These are phyloP conservation scores for Octonoba sinensis DNA, from an alignment of 2,888 invertebrate genomes.

Conservation along the genomic window DNA sequence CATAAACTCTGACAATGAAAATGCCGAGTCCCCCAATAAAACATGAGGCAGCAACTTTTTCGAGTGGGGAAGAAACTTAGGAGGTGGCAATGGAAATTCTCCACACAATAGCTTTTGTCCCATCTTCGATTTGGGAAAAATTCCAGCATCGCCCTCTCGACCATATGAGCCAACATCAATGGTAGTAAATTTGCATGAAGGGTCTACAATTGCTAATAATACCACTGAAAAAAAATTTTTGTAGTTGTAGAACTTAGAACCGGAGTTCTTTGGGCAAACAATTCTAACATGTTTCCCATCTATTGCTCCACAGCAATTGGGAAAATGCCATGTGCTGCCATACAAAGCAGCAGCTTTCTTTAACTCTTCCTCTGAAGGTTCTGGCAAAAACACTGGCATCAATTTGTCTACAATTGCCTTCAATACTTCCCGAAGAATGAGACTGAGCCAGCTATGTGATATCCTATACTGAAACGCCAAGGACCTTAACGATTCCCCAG, in stretches of 20 bases:
- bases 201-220: not conserved
- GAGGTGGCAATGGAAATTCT: not conserved
- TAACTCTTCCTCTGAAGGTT: not conserved
- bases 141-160: too few relatives aligned
- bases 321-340: not conserved
- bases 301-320: not conserved
- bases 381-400: not conserved
- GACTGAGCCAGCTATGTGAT: not conserved
- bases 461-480: not conserved
- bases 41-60: conserved; percentile 4
- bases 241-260: not conserved
- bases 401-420: not conserved
- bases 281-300: not conserved
- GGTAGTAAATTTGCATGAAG: conserved; percentile 48
- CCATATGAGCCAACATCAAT: conserved; percentile 67
- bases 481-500: not conserved
- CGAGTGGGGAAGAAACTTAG: not conserved
- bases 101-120: not conserved
- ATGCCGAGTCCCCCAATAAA: conserved; percentile 43
- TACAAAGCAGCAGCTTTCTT: not conserved
- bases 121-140: conserved; percentile 27
- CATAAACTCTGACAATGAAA: conserved; percentile 4
- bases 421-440: not conserved
- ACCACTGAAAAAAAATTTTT: not conserved
- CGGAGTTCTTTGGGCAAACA: not conserved